phyloP scores from a whole-genome alignment of 2,113 vertebrate genomes.

The Mormyrus lacerda region DNA sequence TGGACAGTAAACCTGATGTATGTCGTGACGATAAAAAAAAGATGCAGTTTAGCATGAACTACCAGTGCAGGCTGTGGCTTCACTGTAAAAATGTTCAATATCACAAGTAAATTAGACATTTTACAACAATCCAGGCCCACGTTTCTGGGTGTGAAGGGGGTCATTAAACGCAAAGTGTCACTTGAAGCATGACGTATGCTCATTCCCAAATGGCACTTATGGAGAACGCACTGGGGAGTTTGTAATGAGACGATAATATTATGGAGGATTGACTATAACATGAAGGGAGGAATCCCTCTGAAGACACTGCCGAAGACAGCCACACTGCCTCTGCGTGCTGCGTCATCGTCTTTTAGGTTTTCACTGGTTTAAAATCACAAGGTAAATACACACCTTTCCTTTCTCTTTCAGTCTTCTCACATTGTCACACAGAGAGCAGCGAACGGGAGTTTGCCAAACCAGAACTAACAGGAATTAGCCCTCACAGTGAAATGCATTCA shows the following conservation, averaged over 20 bases:
- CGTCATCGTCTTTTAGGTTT: not conserved
- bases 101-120: not conserved
- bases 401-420: not conserved
- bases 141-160: not conserved
- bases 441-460: not conserved
- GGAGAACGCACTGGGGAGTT: not conserved
- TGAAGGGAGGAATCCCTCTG: not conserved
- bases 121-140: not conserved
- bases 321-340: not conserved
- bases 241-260: not conserved
- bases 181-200: not conserved
- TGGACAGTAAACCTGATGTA: not conserved
- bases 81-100: not conserved
- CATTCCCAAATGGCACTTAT: not conserved
- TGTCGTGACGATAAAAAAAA: not conserved
- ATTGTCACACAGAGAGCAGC: not conserved
- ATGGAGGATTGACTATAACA: not conserved
- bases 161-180: not conserved
- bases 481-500: not conserved
- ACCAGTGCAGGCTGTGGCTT: not conserved
- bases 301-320: not conserved
- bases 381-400: not conserved
- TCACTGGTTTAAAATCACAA: not conserved
- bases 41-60: not conserved
- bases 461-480: not conserved